Base-by-base conservation (phyloP, 2,888 invertebrate species). In the Drosophila silvestris region DNA sequence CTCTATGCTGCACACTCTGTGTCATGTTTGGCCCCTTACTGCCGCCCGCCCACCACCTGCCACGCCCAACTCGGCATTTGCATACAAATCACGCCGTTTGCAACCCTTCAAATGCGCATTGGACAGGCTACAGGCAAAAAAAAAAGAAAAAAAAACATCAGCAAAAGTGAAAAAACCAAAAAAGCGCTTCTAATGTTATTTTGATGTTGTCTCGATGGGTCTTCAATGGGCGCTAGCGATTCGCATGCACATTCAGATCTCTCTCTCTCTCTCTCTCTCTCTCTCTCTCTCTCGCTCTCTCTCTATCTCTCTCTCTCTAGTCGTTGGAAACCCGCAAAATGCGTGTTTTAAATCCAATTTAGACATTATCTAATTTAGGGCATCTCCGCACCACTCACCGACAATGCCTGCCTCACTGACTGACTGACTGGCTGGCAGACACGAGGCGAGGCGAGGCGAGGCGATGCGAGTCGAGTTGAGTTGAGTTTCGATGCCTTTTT, bases 321-420 rank as follows among this genome's bases (percentile, higher is more conserved):
- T 64, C 35, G 75, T 68, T 81, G 75, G 91, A 91, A 91, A 90
- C 91, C 91, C 91, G 91, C 91, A 91, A 91, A 91, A 88, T 91
- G 91, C 91, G 89, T 91, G 91, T 91, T 90, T 91, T 84, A 92
- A 92, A 92, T 92, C 92, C 92, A 92, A 92, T 92, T 92, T 92
- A 91, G 86, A 91, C 92, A 90, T 92, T 92, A 92, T 92, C 91
- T 92, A 92, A 92, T 92, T 92, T 92, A 85, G 91, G 89, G 88
- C 91, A 91, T 91, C 91, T 85, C 75, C 58, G 50, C 73, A 62
- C 52, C 77, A 66, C 77, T 66, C 71, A 77, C 75, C 66, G 70
- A 22, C 62, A 35, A 30, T 16, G 16, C 10, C 58, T 44, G 22
- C 41, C 57, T 58, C 22, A 30, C 41, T 30, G 30, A n/a, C 56